These are phyloP conservation scores for Tribolium freemani DNA, from an alignment of 2,888 invertebrate species.

Conservation along the genomic window DNA sequence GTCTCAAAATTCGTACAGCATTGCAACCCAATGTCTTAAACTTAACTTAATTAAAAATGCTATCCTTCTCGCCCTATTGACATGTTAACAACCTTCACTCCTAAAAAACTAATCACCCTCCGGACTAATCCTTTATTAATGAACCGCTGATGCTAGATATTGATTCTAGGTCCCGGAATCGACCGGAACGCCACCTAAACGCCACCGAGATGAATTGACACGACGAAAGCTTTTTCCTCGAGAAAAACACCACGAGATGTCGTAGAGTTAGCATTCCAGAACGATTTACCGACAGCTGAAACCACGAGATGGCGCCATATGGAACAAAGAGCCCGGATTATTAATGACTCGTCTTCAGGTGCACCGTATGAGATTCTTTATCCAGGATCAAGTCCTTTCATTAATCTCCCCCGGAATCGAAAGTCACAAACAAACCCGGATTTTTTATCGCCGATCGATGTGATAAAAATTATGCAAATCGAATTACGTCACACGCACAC, in stretches of 20 bases:
- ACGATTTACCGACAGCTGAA: neutral
- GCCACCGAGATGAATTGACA: neutral
- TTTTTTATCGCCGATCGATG: neutral
- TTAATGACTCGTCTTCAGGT: conserved; percentile 18
- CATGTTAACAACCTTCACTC: neutral
- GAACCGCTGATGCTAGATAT: neutral
- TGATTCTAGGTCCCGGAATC: neutral
- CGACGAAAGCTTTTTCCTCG: neutral
- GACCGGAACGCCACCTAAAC: neutral
- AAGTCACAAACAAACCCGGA: conserved; percentile 12
- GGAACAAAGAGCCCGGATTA: conserved; percentile 1
- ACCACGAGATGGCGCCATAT: neutral
- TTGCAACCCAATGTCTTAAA: neutral
- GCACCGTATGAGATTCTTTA: conserved; percentile 18
- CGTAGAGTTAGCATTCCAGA: neutral
- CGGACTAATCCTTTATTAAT: neutral
- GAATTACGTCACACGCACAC: neutral
- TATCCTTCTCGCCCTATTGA: neutral
- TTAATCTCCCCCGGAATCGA: conserved; percentile 29
- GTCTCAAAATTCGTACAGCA: conserved; percentile 14
- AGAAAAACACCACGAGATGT: conserved; percentile 7
- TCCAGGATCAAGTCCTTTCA: conserved; percentile 1
- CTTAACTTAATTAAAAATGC: neutral
- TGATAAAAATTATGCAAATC: conserved; percentile 17
- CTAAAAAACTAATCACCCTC: neutral